A percentile compares a stretch with the other conserved stretches of the same genome.
Evolutionary conservation across 2,113 vertebrate genomes (phyloP).

Genomic region (mouse (Mus musculus)): DNA sequence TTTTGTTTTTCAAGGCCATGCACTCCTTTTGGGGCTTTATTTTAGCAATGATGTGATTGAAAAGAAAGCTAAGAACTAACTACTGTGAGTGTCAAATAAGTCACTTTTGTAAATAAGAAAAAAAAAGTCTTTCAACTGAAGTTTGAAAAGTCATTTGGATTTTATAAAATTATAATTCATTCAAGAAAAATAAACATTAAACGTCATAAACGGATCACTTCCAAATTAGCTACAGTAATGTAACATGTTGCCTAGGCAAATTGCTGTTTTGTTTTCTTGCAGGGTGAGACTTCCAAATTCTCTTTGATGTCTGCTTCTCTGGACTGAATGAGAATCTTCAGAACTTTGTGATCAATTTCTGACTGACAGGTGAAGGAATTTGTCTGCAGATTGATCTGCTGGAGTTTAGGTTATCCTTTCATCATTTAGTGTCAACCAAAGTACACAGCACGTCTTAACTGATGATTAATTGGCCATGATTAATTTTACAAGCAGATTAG

Average conservation of each 20-base stretch:
- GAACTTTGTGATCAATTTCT: constrained; percentile 26
- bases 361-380: constrained; percentile 12
- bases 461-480: background rate
- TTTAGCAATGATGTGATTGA: constrained; percentile 32
- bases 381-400: background rate
- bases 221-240: constrained; percentile 34
- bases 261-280: constrained; percentile 30
- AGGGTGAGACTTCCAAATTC: constrained; percentile 37
- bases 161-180: constrained; percentile 65
- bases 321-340: constrained; percentile 14
- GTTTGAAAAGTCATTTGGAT: constrained; percentile 31
- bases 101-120: constrained; percentile 61
- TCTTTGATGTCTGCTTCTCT: constrained; percentile 43
- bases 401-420: background rate
- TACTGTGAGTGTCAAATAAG: constrained; percentile 40
- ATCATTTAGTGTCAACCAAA: constrained; percentile 6
- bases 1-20: constrained; percentile 54
- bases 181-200: constrained; percentile 63
- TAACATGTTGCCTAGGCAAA: constrained; percentile 38
- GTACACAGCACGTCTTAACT: background rate
- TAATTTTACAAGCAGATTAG: constrained; percentile 17
- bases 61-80: constrained; percentile 63
- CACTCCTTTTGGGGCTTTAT: background rate
- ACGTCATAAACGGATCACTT: constrained; percentile 46
- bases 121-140: constrained; percentile 26